Base-by-base conservation (phyloP, 2,888 invertebrate genomes). In the Papilio demoleus region DNA sequence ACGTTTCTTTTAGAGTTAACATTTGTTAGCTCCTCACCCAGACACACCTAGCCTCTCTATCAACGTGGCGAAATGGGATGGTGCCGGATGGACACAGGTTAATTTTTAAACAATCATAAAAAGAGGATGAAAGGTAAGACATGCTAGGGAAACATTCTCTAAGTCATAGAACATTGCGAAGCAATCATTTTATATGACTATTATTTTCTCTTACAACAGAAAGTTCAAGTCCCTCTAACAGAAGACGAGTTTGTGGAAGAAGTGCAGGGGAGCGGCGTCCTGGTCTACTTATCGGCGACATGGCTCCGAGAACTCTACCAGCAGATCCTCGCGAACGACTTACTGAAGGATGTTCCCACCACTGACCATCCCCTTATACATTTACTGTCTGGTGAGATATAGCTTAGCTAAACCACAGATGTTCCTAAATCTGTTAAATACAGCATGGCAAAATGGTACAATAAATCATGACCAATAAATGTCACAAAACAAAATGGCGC, bases 271-370 rank as follows among this genome's bases (percentile, higher is more conserved):
- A 97, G 97, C 70, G 99, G 98, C 0, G 97, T 99, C 19, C 91
- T 99, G 31, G 97, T 99, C 6, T 99, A 98, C 81, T 93, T 99
- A 11, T 98, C 98, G 0, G 97, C 97, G 0, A 96, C 97, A 0
- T 99, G 99, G 99, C 94, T 99, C 2, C 95, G 97, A 40, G 98
- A 99, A 81, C 92, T 99, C 8, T 99, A 98, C 82, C 97, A 97
- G 78, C 97, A 96, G 81, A 95, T 98, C 1, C 90, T 98, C 4
- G 94, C 96, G 0, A 94, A 94, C 67, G 96, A 96, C 77, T 85
- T 97, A 11, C 88, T 97, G n/a, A 94, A 94, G 74, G 92, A 93
- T 64, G 94, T 95, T 59, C 96, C 96, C 0, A 95, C 95, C 0
- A 94, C 94, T 75, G 94, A 94, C 77, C 94, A 94, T 70, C 95